A percentile compares a stretch with the other conserved stretches of the same genome.
Conservation (phyloP, 1,140 invertebrate genomes). For the Drosophila hydei region DNA sequence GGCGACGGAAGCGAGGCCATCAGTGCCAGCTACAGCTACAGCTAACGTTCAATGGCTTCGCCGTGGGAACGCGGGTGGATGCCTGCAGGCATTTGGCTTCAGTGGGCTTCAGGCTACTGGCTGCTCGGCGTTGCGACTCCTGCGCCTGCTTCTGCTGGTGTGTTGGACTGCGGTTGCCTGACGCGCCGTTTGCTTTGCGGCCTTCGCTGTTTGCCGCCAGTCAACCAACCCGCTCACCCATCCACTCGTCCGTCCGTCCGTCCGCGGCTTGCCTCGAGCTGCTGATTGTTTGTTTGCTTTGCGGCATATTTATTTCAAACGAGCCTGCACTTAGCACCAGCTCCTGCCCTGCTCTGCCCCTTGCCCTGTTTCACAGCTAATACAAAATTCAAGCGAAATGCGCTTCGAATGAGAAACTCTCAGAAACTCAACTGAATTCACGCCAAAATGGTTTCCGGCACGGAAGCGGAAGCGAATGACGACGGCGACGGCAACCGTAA, state of each 20-base stretch:
- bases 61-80: constrained; percentile 17
- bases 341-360: neutral
- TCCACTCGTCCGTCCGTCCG: neutral
- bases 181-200: constrained; percentile 73
- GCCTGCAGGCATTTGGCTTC: constrained; percentile 12
- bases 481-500: constrained; percentile 48
- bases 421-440: constrained; percentile 55
- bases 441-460: constrained; percentile 80
- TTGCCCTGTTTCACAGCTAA: constrained; percentile 41
- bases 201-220: constrained; percentile 13
- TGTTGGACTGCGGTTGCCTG: constrained; percentile 70
- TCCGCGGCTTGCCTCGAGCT: constrained; percentile 21
- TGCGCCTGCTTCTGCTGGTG: constrained; percentile 2
- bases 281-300: constrained; percentile 78
- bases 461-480: constrained; percentile 70
- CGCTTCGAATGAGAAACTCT: constrained; percentile 71
- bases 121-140: neutral
- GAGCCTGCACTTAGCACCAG: constrained; percentile 73
- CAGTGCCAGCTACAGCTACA: constrained; percentile 50
- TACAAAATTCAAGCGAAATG: constrained; percentile 80
- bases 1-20: constrained; percentile 72
- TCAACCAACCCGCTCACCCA: neutral
- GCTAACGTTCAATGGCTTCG: constrained; percentile 64
- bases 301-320: constrained; percentile 81
- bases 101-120: constrained; percentile 1